phyloP scores from a whole-genome alignment of 2,113 vertebrate genomes.

The Oreocharis arfaki region DNA sequence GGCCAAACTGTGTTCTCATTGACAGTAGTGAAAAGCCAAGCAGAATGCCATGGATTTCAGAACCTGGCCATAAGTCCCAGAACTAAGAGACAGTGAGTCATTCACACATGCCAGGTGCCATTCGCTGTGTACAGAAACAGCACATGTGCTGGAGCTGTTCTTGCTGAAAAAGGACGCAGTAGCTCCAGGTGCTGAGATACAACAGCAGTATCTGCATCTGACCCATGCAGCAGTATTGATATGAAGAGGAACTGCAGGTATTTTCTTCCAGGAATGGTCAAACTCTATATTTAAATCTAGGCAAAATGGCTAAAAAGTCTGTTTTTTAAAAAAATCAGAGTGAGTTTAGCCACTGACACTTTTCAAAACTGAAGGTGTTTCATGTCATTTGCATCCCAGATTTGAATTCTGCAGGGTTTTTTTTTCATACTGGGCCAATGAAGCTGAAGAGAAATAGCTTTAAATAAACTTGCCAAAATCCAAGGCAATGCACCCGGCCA shows the following conservation, averaged over 20 bases:
- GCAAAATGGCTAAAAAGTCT: not conserved
- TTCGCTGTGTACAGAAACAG: not conserved
- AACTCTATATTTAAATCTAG: not conserved
- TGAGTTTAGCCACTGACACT: not conserved
- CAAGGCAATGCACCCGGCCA: not conserved
- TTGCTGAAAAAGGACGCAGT: not conserved
- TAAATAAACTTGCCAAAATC: not conserved
- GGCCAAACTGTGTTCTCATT: not conserved
- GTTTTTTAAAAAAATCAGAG: not conserved
- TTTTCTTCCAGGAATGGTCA: not conserved
- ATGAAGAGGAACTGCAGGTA: not conserved
- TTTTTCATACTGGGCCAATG: not conserved
- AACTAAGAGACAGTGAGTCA: not conserved
- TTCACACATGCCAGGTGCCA: not conserved
- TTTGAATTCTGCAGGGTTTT: not conserved
- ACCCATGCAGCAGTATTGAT: not conserved
- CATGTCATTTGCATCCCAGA: not conserved
- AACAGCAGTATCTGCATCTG: not conserved
- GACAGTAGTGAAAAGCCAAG: not conserved
- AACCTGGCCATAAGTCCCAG: not conserved
- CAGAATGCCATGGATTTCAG: not conserved
- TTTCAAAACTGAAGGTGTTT: not conserved
- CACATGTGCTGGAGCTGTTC: not conserved
- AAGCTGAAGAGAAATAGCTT: not conserved
- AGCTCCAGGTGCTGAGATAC: not conserved